A percentile compares a stretch with the other conserved stretches of the same genome.
These are phyloP conservation scores for Drosophila picticornis DNA, from an alignment of 2,888 invertebrate species.

Conservation along the genomic window DNA sequence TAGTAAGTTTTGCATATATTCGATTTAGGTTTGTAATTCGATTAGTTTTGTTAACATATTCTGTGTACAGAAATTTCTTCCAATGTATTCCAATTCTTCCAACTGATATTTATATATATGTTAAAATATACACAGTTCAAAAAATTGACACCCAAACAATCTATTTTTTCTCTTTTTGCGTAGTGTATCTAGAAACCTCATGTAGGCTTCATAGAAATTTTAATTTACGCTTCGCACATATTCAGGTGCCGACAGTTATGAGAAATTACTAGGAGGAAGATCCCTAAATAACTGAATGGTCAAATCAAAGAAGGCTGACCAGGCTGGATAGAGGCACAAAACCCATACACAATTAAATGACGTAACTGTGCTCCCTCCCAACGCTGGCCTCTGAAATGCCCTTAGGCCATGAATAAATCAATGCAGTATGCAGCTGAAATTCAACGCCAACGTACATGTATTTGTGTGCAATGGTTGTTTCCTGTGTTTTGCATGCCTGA, in stretches of 20 bases:
- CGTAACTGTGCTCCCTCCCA: not conserved
- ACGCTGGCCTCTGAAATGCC: not conserved
- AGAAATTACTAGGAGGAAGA: conserved; percentile 35
- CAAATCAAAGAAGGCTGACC: conserved; percentile 27
- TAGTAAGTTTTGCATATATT: not conserved
- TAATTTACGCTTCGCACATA: conserved; percentile 28
- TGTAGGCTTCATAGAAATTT: conserved; percentile 20
- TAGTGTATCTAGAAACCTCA: conserved; percentile 12
- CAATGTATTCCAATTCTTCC: too few relatives aligned
- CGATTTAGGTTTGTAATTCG: not conserved
- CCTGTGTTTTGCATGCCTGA: conserved; percentile 51
- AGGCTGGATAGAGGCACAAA: conserved; percentile 6
- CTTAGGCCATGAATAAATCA: conserved; percentile 53
- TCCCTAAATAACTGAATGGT: conserved; percentile 17
- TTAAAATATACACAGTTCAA: not conserved
- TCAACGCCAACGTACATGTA: conserved; percentile 10
- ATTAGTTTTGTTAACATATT: not conserved
- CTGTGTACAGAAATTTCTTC: too few relatives aligned
- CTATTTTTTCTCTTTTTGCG: not conserved
- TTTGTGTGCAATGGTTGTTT: conserved; percentile 31
- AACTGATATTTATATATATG: not conserved
- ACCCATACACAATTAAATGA: conserved; percentile 15
- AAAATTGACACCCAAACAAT: not conserved
- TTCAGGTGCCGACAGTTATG: conserved; percentile 38
- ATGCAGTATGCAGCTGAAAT: conserved; percentile 41